Percentiles rank a stretch among this genome's conserved stretches.
Evolutionary conservation across 2,797 vertebrate species (phyloP).

Genomic region (Todus mexicanus): DNA sequence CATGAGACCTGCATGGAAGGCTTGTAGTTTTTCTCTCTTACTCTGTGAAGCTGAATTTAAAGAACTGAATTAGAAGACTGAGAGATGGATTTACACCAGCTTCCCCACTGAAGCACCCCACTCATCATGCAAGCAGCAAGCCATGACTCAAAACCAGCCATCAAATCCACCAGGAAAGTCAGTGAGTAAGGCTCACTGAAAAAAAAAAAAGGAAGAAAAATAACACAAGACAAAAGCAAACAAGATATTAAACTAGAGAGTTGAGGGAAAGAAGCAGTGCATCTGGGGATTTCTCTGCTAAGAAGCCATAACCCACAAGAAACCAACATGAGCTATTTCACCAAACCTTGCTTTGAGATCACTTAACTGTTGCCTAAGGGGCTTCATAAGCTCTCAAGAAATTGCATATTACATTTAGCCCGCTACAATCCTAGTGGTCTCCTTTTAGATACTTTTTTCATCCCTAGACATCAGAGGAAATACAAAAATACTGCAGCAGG

Average conservation of each 20-base stretch:
- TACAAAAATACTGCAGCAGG: not conserved
- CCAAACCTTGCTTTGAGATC: not conserved
- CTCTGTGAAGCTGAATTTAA: not conserved
- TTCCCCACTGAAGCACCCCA: not conserved
- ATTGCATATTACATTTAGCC: not conserved
- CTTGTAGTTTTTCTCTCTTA: not conserved
- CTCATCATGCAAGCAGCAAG: not conserved
- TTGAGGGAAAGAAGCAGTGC: not conserved
- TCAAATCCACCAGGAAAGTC: not conserved
- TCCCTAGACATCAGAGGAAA: not conserved
- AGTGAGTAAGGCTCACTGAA: not conserved
- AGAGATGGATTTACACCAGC: not conserved
- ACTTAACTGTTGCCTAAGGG: accelerated
- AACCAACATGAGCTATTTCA: not conserved
- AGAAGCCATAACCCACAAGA: not conserved
- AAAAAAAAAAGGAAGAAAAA: not conserved
- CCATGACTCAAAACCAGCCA: not conserved
- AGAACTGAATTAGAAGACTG: not conserved
- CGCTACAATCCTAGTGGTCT: not conserved
- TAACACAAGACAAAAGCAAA: not conserved
- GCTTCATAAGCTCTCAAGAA: not conserved
- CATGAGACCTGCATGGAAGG: not conserved
- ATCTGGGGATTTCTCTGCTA: not conserved
- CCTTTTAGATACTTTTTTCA: not conserved
- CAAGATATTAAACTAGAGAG: not conserved